phyloP scores from a whole-genome alignment of 2,797 vertebrate species.

The Cossypha caffra region DNA sequence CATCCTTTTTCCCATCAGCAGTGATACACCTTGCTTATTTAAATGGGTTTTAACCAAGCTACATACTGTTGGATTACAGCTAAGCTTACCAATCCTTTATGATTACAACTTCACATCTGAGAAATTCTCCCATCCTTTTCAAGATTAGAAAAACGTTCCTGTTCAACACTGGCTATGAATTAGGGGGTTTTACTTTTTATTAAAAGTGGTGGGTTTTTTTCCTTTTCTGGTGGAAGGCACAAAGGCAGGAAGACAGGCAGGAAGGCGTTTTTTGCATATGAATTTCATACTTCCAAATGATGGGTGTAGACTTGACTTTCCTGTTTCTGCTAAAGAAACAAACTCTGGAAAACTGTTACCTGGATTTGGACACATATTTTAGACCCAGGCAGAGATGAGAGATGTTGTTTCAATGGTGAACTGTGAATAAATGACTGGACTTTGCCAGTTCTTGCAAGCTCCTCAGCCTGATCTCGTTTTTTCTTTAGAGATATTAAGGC shows the following conservation, averaged over 20 bases:
- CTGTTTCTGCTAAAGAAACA: not conserved
- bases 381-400: not conserved
- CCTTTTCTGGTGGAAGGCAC: not conserved
- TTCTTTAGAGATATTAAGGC: not conserved
- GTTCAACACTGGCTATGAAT: not conserved
- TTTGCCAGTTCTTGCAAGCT: not conserved
- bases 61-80: not conserved
- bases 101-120: not conserved
- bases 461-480: not conserved
- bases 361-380: not conserved
- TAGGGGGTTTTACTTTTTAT: not conserved
- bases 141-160: not conserved
- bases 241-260: not conserved
- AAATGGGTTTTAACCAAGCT: not conserved
- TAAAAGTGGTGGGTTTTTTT: accelerated
- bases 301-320: not conserved
- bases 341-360: not conserved
- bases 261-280: not conserved
- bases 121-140: not conserved
- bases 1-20: not conserved
- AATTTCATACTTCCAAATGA: not conserved
- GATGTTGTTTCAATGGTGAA: not conserved
- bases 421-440: not conserved
- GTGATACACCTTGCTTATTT: not conserved
- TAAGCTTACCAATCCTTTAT: not conserved